phyloP scores from a whole-genome alignment of 1,140 invertebrate genomes.

The Bombus impatiens region DNA sequence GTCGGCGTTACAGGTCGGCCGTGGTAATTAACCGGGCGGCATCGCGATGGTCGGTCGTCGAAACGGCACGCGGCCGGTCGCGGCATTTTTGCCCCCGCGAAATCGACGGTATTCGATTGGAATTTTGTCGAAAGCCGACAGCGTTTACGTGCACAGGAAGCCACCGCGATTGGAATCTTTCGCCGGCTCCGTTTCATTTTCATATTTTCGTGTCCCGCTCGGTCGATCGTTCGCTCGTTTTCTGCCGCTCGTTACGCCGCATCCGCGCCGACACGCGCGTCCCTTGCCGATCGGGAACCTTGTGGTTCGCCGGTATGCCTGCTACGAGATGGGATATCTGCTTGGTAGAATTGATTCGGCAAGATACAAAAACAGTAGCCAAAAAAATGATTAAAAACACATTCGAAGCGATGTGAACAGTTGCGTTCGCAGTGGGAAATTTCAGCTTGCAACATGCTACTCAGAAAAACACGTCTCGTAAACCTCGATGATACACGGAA shows the following conservation, averaged over 20 bases:
- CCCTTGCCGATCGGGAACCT: too few species aligned
- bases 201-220: slow-evolving; percentile 44
- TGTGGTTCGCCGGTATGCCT: too few species aligned
- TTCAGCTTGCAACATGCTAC: too few species aligned
- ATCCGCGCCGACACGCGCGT: too few species aligned
- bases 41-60: slow-evolving; percentile 29
- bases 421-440: too few species aligned
- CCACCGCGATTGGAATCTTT: slow-evolving; percentile 52
- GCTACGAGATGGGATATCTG: too few species aligned
- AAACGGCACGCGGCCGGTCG: slow-evolving; percentile 18
- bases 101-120: slow-evolving; percentile 47
- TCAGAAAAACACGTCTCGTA: not conserved
- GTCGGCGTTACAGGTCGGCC: slow-evolving; percentile 6
- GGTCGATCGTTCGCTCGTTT: slow-evolving; percentile 8
- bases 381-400: too few species aligned
- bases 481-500: not conserved
- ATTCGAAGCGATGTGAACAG: too few species aligned
- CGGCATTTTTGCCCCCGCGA: slow-evolving; percentile 46
- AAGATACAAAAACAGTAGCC: too few species aligned
- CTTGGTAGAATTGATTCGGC: too few species aligned
- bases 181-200: slow-evolving; percentile 50
- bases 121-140: slow-evolving; percentile 35
- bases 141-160: slow-evolving; percentile 46
- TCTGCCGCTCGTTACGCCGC: slow-evolving; percentile 25
- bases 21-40: slow-evolving; percentile 27